Evolutionary conservation across 2,888 invertebrate species (phyloP).

Genomic region (Blera fallax): DNA sequence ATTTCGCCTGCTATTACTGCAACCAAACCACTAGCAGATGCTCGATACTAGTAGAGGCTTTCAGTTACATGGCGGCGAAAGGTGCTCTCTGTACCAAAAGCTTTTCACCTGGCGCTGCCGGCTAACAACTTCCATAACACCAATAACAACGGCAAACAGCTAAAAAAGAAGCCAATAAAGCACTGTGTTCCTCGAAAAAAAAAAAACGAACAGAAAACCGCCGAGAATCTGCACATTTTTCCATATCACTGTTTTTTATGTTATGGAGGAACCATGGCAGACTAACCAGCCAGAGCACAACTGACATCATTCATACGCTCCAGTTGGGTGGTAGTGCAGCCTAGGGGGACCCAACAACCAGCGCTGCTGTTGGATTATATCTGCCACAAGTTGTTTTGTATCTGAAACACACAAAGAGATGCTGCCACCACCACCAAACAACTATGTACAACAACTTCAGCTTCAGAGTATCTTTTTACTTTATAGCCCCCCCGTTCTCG

Average conservation of each 20-base stretch:
- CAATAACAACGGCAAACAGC: slow-evolving; percentile 31
- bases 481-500: slow-evolving; percentile 55
- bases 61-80: slow-evolving; percentile 30
- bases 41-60: slow-evolving; percentile 25
- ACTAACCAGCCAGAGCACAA: slow-evolving; percentile 16
- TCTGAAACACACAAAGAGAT: slow-evolving; percentile 20
- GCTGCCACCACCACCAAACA: background rate
- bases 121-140: slow-evolving; percentile 38
- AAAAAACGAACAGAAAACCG: background rate
- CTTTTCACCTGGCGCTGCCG: slow-evolving; percentile 65
- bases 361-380: slow-evolving; percentile 43
- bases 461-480: slow-evolving; percentile 64
- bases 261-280: no score
- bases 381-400: slow-evolving; percentile 58
- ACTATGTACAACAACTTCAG: slow-evolving; percentile 23
- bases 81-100: slow-evolving; percentile 45
- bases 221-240: slow-evolving; percentile 56
- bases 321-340: slow-evolving; percentile 45
- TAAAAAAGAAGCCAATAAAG: slow-evolving; percentile 51
- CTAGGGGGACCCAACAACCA: slow-evolving; percentile 9
- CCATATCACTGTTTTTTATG: slow-evolving; percentile 41
- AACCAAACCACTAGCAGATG: slow-evolving; percentile 49
- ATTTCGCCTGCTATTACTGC: slow-evolving; percentile 16
- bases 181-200: background rate
- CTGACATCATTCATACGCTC: slow-evolving; percentile 63